Percentiles rank a stretch among this genome's conserved stretches.
These are phyloP conservation scores for Sebastes wilsoni DNA, from an alignment of 2,797 vertebrate species.

Conservation along the genomic window DNA sequence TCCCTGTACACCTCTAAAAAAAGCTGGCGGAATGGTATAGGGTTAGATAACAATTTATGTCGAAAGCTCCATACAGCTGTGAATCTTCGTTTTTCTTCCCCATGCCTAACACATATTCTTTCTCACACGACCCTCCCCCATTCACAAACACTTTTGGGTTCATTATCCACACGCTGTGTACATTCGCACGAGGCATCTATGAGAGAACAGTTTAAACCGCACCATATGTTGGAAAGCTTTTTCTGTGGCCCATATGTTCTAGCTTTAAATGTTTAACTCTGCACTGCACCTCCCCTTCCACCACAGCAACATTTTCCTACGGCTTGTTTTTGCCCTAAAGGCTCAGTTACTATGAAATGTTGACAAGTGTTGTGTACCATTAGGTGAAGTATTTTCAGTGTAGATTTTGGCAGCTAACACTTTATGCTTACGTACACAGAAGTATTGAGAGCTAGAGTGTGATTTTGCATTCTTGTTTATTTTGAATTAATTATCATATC, in stretches of 20 bases:
- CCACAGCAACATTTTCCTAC: neutral
- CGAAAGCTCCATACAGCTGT: neutral
- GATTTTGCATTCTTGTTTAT: neutral
- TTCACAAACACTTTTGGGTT: neutral
- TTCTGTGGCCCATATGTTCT: neutral
- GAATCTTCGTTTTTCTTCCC: neutral
- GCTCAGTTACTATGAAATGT: neutral
- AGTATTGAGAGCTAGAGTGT: neutral
- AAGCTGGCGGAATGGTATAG: too few relatives aligned
- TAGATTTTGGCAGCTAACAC: neutral
- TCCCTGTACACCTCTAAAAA: too few relatives aligned
- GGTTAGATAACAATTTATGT: neutral
- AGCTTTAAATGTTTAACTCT: conserved; percentile 26
- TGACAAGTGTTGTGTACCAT: neutral
- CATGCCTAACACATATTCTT: neutral
- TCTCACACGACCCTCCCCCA: neutral
- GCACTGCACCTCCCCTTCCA: neutral
- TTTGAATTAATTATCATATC: neutral
- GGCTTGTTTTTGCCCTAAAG: neutral
- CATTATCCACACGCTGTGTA: neutral
- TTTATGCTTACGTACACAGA: neutral
- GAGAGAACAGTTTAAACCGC: neutral
- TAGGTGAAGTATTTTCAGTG: conserved; percentile 3
- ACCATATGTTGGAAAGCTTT: conserved; percentile 17
- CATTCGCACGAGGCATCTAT: neutral